Conservation (phyloP, 2,113 vertebrate genomes). For the Aptenodytes forsteri region DNA sequence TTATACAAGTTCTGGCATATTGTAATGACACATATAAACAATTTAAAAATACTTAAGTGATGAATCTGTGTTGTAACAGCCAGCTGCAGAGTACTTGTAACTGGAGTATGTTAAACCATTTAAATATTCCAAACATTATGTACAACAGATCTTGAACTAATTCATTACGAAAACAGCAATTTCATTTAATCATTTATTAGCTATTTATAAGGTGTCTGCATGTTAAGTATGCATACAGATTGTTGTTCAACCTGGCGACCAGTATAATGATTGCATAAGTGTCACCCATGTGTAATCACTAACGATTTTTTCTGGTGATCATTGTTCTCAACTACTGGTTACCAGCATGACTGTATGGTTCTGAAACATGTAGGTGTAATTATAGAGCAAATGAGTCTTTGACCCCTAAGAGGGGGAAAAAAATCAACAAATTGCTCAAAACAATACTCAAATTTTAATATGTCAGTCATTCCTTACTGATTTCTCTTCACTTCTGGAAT, state of each 20-base stretch:
- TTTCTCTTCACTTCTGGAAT: not conserved
- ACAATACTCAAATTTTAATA: not conserved
- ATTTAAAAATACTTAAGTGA: slow-evolving; percentile 35
- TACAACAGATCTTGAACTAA: slow-evolving; percentile 44
- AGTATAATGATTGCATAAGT: not conserved
- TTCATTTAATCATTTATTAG: slow-evolving; percentile 61
- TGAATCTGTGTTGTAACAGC: slow-evolving; percentile 18
- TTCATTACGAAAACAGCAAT: slow-evolving; percentile 63
- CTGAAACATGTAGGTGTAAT: not conserved
- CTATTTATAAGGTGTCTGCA: slow-evolving; percentile 53
- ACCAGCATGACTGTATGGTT: not conserved
- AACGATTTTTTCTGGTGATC: not conserved
- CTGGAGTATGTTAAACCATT: slow-evolving; percentile 33
- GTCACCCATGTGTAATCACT: not conserved
- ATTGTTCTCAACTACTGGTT: not conserved
- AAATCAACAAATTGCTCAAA: not conserved
- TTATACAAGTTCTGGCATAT: not conserved
- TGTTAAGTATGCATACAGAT: slow-evolving; percentile 30
- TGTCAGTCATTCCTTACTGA: not conserved
- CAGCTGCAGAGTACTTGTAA: slow-evolving; percentile 39
- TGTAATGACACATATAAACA: slow-evolving; percentile 2
- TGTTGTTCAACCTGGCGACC: slow-evolving; percentile 16
- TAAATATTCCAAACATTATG: slow-evolving; percentile 42
- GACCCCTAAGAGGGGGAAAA: not conserved
- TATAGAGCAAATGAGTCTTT: not conserved